Evolutionary conservation across 2,888 invertebrate species (phyloP), one percentile per base, ranked within the genome.

Genomic region (Apodemia zela): DNA sequence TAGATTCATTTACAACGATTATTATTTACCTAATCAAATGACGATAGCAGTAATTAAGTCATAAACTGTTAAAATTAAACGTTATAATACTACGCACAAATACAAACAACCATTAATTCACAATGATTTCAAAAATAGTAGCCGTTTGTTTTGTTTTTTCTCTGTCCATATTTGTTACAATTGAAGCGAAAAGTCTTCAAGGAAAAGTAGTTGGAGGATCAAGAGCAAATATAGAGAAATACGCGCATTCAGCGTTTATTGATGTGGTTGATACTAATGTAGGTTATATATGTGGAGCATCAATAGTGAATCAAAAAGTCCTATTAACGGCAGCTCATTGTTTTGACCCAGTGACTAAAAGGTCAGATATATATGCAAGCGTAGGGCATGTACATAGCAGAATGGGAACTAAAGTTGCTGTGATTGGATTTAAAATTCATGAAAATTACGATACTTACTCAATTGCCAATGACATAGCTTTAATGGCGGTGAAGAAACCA

Each of bases 311-410:
- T 38, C 64, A 61, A 6, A 69, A 72, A 58, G 68, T 69, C 0
- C 66, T 73, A 1, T 25, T 75, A 21, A 72, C 72, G 0, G 72
- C 74, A n/a, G 75, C 73, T 0, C 69, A 72, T 58, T 75, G 74
- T 58, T 60, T 72, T 2, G 67, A 70, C 18, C 71, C 70, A 60
- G 11, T 72, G 10, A 47, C 21, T 15, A 54, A 25, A 7, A 15
- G 7, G n/a, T 15, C 54, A 6, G 29, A 54, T 15, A 25, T 54
- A 29, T 29, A 8, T 15, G 54, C 29, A 25, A 13, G 8, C 4
- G 54, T 25, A 13, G 54, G 54, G 1, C 25, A 54, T 7, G 29
- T 15, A 2, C 21, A 54, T 15, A 54, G 8, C 1, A 54, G 7
- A 21, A 25, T 8, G 25, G 54, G 21, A 21, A 21, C 21, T 11